A percentile compares a stretch with the other conserved stretches of the same genome.
These are phyloP conservation scores for Planococcus citri DNA, from an alignment of 1,140 invertebrate genomes.

Conservation along the genomic window DNA sequence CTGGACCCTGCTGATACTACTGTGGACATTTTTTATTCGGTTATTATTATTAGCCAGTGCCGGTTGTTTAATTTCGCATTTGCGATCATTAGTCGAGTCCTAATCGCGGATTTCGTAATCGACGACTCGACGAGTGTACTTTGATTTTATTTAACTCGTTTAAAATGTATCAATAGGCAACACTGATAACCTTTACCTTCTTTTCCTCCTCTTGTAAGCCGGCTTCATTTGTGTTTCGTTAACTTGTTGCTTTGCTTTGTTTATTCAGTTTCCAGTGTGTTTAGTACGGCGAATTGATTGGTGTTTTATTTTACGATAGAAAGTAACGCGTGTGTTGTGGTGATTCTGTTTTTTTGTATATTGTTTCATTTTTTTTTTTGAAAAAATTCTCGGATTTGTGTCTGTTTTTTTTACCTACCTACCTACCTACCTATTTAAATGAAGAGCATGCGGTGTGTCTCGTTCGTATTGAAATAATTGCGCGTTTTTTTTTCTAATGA, in stretches of 20 bases:
- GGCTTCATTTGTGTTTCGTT: background rate
- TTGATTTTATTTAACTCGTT: background rate
- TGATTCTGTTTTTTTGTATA: too few relatives aligned
- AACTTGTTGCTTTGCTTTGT: constrained; percentile 11
- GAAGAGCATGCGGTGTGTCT: background rate
- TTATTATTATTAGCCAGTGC: too few relatives aligned
- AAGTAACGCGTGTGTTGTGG: background rate
- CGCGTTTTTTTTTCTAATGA: background rate
- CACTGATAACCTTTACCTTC: constrained; percentile 10
- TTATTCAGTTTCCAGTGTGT: background rate
- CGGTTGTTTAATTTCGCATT: too few relatives aligned
- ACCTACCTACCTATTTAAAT: too few relatives aligned
- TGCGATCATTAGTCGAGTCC: too few relatives aligned
- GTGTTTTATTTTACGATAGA: background rate
- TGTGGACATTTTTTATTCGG: too few relatives aligned
- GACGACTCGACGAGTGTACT: background rate
- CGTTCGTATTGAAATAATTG: background rate
- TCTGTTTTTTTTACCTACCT: too few relatives aligned
- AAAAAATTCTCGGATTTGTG: background rate
- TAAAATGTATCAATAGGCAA: background rate
- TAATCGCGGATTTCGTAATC: background rate
- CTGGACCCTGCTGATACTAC: too few relatives aligned
- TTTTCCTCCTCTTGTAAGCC: too few relatives aligned
- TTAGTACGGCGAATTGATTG: too few relatives aligned
- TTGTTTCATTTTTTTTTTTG: background rate